phyloP scores from a whole-genome alignment of 1,140 invertebrate genomes.

The Penaeus japonicus region DNA sequence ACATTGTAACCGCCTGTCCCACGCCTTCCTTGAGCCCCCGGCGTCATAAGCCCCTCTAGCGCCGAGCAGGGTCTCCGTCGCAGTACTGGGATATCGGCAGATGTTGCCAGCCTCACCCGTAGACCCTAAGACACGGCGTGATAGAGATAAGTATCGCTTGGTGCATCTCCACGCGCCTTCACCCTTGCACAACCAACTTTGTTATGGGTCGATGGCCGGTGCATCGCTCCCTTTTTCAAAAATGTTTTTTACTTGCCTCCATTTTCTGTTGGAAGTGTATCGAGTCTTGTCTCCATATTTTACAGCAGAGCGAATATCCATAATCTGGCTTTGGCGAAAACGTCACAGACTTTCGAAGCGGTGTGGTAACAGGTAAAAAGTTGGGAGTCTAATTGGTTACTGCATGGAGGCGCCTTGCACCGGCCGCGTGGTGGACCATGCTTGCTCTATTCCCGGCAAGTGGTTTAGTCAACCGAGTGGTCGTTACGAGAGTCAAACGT shows the following conservation, averaged over 20 bases:
- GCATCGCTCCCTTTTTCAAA: conserved; percentile 39
- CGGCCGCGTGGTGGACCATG: conserved; percentile 22
- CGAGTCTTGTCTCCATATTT: neutral
- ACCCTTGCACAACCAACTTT: conserved; percentile 34
- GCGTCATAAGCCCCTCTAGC: conserved; percentile 33
- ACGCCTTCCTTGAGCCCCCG: conserved; percentile 10
- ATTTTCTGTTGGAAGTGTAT: conserved; percentile 24
- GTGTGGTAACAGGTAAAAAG: neutral
- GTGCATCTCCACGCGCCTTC: conserved; percentile 30
- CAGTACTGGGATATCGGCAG: conserved; percentile 53
- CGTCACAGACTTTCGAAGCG: neutral
- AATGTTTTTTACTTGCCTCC: conserved; percentile 27
- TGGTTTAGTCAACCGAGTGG: conserved; percentile 55
- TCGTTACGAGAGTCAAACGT: conserved; percentile 51
- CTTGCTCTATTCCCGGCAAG: conserved; percentile 58
- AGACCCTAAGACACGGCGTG: conserved; percentile 42
- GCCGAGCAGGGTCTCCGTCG: conserved; percentile 19
- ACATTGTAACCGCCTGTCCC: neutral
- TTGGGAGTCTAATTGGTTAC: conserved; percentile 26
- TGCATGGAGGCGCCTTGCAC: neutral
- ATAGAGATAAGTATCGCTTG: conserved; percentile 48
- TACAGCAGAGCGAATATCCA: neutral
- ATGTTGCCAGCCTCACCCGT: neutral
- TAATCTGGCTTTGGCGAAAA: neutral
- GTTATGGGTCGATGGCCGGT: conserved; percentile 25